Conservation (phyloP, 1,140 invertebrate species). For the Globodera rostochiensis region DNA sequence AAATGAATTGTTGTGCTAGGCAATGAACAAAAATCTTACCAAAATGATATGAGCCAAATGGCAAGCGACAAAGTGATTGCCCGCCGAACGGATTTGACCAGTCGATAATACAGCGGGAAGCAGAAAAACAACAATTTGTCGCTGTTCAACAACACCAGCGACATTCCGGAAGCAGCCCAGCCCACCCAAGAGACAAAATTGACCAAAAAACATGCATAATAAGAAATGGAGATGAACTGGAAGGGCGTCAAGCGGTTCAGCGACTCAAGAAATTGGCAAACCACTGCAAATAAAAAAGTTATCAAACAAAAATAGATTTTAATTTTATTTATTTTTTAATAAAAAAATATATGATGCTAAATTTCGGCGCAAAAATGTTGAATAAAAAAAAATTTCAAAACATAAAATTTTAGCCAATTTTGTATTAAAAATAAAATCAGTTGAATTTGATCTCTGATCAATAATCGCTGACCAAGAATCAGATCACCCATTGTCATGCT, state of each 20-base stretch:
- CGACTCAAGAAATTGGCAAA: slow-evolving; percentile 21
- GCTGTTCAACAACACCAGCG: slow-evolving; percentile 30
- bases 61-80: slow-evolving; percentile 6
- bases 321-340: not conserved
- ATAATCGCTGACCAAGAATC: not conserved
- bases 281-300: slow-evolving; percentile 5
- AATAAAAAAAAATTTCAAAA: not conserved
- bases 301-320: not conserved
- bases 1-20: not conserved
- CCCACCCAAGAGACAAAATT: slow-evolving; percentile 22
- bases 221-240: not conserved
- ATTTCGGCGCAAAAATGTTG: not conserved
- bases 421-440: not conserved
- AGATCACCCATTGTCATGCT: slow-evolving; percentile 30
- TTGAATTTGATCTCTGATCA: not conserved
- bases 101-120: slow-evolving; percentile 27
- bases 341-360: not conserved
- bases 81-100: slow-evolving; percentile 24
- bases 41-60: slow-evolving; percentile 20
- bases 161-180: slow-evolving; percentile 27
- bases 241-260: slow-evolving; percentile 10
- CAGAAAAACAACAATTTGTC: slow-evolving; percentile 29
- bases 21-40: not conserved
- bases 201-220: slow-evolving; percentile 22
- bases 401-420: not conserved